Evolutionary conservation across 2,797 vertebrate species (phyloP).

Genomic region (Bradypus variegatus): DNA sequence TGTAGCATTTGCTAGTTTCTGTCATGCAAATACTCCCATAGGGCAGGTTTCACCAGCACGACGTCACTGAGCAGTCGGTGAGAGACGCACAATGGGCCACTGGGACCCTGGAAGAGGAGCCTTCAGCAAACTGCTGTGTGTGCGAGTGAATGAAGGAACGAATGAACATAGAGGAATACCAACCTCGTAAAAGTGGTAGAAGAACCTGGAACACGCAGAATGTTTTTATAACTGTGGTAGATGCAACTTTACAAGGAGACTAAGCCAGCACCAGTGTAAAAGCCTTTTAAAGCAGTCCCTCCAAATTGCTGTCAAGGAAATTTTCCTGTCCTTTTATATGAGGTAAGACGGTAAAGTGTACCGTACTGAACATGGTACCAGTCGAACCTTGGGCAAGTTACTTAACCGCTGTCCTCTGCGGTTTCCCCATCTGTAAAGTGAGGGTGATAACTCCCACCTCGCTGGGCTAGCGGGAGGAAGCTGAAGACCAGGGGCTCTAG

Average conservation of each 20-base stretch:
- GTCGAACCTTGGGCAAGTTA: neutral
- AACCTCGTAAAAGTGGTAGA: neutral
- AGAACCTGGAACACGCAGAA: neutral
- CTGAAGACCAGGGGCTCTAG: neutral
- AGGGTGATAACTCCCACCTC: neutral
- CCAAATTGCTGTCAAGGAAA: neutral
- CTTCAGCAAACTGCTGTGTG: neutral
- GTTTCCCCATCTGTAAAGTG: neutral
- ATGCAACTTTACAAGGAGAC: neutral
- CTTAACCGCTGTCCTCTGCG: neutral
- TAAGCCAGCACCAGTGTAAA: neutral
- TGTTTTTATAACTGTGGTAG: neutral
- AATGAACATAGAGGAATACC: neutral
- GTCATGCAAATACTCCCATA: neutral
- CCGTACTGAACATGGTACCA: neutral
- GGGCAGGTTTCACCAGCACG: neutral
- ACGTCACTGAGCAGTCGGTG: neutral
- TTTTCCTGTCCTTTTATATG: neutral
- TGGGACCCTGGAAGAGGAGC: fast-evolving
- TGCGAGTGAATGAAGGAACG: neutral
- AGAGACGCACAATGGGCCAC: neutral
- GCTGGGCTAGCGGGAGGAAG: no score
- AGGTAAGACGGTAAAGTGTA: neutral
- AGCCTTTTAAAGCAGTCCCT: neutral
- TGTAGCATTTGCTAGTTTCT: neutral